Base-by-base conservation (phyloP, 2,113 vertebrate species). In the Lagopus leucura region DNA sequence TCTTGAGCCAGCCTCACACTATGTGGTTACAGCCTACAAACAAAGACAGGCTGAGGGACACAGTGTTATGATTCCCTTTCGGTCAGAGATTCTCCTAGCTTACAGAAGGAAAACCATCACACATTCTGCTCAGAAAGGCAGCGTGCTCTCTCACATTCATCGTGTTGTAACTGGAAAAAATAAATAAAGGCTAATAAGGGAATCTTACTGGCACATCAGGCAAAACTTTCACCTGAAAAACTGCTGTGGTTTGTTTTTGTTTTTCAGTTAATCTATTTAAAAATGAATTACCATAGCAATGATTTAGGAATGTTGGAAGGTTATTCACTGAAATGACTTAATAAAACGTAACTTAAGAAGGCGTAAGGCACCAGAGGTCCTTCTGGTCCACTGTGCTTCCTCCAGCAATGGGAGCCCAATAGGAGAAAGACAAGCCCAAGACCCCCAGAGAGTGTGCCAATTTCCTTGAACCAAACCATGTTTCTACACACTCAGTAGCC, bases 141-240 rank as follows among this genome's bases (percentile, higher is more conserved):
- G 48, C 2, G 12, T 40, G 38, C 20, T 80, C 45, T 75, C 63
- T 92, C 38, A 75, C 3, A 20, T 14, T 71, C 64, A 6, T 58
- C 64, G 30, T 7, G 25, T 57, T 63, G 6, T 42, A 72, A 86
- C 16, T 21, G 40, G 54, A 93, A 75, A 82, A 89, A 80, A 13
- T 20, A 92, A 89, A 28, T 67, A 72, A 70, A 7, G 30, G 74
- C 55, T 88, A 67, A 70, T 2, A 45, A 20, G 12, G 40, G 24
- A 81, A 40, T 73, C 60, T 87, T 34, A 89, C 21, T 36, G 52
- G 38, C 30, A 83, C 16, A 18, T 28, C 24, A 86, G 45, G 34
- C 61, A 93, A 81, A 95, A 78, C 40, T 47, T 92, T 78, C 43
- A 94, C 73, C 88, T 67, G 67, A 82, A 80, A 24, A 88, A 80